A percentile compares a stretch with the other conserved stretches of the same genome.
Evolutionary conservation across 2,888 invertebrate genomes (phyloP).

Genomic region (Andrena chrysosceles): DNA sequence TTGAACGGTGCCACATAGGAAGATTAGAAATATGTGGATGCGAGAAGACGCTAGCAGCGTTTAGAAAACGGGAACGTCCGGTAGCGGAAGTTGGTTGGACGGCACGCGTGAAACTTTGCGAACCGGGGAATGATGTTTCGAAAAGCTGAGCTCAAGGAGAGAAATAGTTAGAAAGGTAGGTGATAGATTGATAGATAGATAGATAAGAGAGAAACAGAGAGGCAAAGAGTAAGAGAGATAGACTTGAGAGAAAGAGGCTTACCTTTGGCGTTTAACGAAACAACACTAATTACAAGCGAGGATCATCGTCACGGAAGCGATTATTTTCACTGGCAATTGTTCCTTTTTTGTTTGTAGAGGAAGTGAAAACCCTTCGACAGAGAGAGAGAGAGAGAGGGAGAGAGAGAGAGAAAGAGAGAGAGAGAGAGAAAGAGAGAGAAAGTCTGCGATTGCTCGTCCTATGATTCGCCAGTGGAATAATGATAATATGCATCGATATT

Average conservation of each 20-base stretch:
- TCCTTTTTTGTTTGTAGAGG: slow-evolving; percentile 11
- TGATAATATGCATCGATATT: background rate
- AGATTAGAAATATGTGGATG: background rate
- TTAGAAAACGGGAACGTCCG: background rate
- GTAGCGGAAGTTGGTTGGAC: background rate
- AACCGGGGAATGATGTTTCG: background rate
- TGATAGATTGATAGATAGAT: slow-evolving; percentile 17
- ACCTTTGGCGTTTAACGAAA: slow-evolving; percentile 72
- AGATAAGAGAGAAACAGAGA: slow-evolving; percentile 39
- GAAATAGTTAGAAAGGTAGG: slow-evolving; percentile 39
- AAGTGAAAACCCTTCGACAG: slow-evolving; percentile 45
- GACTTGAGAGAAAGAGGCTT: slow-evolving; percentile 67
- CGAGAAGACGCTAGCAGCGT: too few species aligned
- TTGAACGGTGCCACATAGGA: background rate
- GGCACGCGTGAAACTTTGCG: background rate
- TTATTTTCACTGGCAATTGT: slow-evolving; percentile 48
- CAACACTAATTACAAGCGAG: slow-evolving; percentile 61
- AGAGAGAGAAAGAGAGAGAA: background rate
- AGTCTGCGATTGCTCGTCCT: slow-evolving; percentile 51
- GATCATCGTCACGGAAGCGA: slow-evolving; percentile 61
- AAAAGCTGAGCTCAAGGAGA: slow-evolving; percentile 1
- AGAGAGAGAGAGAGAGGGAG: background rate
- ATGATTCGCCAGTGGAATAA: slow-evolving; percentile 3
- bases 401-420: slow-evolving; percentile 8
- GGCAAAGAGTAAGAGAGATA: slow-evolving; percentile 43